Conservation (phyloP, 2,797 vertebrate genomes). For the Phataginus tricuspis region DNA sequence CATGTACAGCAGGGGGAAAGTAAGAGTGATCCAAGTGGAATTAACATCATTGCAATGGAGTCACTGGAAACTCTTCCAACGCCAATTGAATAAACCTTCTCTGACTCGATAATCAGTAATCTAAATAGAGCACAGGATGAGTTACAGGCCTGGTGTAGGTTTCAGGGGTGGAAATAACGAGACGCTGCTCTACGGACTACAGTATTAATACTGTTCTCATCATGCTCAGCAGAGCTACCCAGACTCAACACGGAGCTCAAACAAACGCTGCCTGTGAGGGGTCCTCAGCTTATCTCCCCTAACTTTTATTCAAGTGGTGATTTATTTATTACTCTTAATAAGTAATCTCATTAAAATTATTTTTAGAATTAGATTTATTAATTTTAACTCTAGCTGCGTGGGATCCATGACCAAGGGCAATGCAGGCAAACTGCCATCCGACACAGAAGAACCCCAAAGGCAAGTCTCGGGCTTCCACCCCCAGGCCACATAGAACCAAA, state of each 20-base stretch:
- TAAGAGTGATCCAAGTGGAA: not conserved
- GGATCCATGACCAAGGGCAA: not conserved
- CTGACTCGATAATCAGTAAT: not conserved
- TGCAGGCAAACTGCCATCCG: not conserved
- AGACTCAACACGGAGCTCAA: not conserved
- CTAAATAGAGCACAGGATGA: not conserved
- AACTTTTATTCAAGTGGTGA: not conserved
- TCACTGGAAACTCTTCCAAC: slow-evolving; percentile 29
- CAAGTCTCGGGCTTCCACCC: not conserved
- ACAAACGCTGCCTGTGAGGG: not conserved
- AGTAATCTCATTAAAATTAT: too few relatives aligned
- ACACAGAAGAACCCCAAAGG: not conserved
- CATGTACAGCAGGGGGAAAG: not conserved
- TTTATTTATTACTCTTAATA: too few relatives aligned
- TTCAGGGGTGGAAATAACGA: not conserved
- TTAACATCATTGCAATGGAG: not conserved
- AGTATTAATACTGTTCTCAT: not conserved
- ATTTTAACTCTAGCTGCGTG: not conserved
- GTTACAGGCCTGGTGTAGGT: not conserved
- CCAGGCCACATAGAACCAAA: not conserved
- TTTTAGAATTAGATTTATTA: not conserved
- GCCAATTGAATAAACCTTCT: slow-evolving; percentile 39
- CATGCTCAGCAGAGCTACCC: not conserved
- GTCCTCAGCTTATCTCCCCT: not conserved
- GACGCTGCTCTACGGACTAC: not conserved